Conservation (phyloP, 1,140 invertebrate species). For the Linepithema humile region DNA sequence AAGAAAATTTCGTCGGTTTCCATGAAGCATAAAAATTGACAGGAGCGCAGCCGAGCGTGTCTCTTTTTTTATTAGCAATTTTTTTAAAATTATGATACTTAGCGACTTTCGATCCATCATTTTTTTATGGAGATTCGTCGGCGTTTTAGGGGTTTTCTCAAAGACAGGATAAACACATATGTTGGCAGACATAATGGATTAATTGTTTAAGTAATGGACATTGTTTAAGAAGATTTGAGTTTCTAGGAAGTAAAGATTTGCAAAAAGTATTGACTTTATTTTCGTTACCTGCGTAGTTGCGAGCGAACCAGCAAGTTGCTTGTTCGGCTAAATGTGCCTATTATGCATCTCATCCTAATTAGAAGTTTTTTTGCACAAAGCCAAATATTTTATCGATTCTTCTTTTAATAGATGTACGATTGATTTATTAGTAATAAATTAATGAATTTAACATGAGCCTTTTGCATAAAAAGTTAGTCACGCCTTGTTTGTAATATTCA, state of each 20-base stretch:
- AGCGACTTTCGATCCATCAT: not conserved
- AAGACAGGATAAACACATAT: not conserved
- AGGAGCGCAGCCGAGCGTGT: not conserved
- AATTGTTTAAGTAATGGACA: no score
- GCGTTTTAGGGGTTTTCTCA: not conserved
- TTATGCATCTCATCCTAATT: constrained; percentile 8
- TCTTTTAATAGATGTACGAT: not conserved
- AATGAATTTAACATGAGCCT: not conserved
- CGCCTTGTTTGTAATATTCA: not conserved
- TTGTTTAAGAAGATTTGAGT: not conserved
- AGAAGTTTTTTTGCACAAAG: not conserved
- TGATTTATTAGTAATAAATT: not conserved
- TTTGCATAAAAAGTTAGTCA: not conserved
- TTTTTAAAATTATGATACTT: not conserved
- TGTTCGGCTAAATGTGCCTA: not conserved
- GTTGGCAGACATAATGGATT: not conserved
- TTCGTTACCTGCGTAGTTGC: no score
- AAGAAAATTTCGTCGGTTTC: constrained; percentile 10
- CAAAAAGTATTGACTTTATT: not conserved
- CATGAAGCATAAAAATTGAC: not conserved
- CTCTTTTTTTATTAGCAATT: not conserved
- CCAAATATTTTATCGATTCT: not conserved
- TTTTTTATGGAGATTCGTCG: not conserved
- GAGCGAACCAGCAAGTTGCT: not conserved
- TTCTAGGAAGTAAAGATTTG: not conserved